Evolutionary conservation across 2,113 vertebrate species (phyloP).

Genomic region (Chamaetylas fuelleborni): DNA sequence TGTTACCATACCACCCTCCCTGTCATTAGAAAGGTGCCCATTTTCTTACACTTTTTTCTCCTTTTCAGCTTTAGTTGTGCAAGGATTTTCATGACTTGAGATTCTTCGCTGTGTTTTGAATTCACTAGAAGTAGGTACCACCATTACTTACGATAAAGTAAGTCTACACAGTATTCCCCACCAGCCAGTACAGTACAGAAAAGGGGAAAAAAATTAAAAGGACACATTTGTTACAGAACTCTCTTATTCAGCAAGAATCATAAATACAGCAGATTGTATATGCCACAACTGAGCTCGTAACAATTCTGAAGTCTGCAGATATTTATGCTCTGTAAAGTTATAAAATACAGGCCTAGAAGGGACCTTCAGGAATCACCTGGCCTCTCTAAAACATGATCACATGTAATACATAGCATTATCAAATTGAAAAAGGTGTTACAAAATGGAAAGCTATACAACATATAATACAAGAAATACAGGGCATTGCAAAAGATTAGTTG

Average conservation of each 20-base stretch:
- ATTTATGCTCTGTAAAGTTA: neutral
- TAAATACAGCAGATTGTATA: neutral
- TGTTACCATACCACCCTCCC: neutral
- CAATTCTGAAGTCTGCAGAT: neutral
- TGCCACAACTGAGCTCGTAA: neutral
- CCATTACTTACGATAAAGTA: neutral
- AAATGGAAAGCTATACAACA: conserved; percentile 30
- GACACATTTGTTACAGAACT: neutral
- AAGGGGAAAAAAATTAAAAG: neutral
- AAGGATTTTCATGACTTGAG: neutral
- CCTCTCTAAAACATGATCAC: neutral
- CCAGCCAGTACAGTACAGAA: neutral
- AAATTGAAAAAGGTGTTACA: conserved; percentile 1
- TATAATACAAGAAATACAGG: neutral
- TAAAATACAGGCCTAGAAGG: neutral
- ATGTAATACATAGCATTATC: neutral
- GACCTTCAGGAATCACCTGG: neutral
- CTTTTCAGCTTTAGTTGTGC: neutral
- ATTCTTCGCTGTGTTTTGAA: neutral
- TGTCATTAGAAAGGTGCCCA: neutral
- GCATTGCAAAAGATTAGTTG: neutral
- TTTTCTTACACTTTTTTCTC: neutral
- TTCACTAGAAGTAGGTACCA: neutral
- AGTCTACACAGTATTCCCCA: neutral
- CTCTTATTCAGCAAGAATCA: neutral